Conservation (phyloP, 2,797 vertebrate genomes). For the Lagodon rhomboides region DNA sequence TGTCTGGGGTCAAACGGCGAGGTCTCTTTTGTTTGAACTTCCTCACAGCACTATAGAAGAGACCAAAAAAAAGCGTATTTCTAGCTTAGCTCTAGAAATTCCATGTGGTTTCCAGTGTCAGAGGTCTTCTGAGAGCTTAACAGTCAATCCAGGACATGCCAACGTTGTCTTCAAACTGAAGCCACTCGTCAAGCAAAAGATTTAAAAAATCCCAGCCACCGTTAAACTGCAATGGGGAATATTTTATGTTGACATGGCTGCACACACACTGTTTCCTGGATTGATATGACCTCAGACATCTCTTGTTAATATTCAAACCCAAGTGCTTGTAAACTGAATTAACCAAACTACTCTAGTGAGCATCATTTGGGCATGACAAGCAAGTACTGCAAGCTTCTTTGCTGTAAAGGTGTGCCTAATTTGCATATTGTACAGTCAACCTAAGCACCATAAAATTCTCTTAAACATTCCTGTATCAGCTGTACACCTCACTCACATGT, state of each 20-base stretch:
- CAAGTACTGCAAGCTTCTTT: neutral
- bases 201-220: neutral
- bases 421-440: neutral
- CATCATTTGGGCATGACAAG: neutral
- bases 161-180: constrained; percentile 5
- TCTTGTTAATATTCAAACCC: constrained; percentile 51
- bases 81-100: constrained; percentile 65
- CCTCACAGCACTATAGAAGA: constrained; percentile 59
- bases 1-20: constrained; percentile 82
- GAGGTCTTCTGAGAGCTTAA: constrained; percentile 62
- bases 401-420: neutral
- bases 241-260: neutral
- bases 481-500: constrained; percentile 3
- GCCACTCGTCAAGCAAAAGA: constrained; percentile 9
- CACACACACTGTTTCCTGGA: constrained; percentile 7
- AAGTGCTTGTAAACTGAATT: constrained; percentile 30
- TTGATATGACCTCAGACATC: constrained; percentile 9
- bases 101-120: constrained; percentile 65
- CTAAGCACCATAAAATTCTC: neutral
- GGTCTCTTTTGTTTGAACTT: constrained; percentile 86
- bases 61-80: constrained; percentile 62
- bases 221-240: constrained; percentile 20
- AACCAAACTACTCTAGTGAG: neutral
- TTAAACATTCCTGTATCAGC: constrained; percentile 11
- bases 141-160: constrained; percentile 45